Evolutionary conservation across 2,113 vertebrate genomes (phyloP), one percentile per base, ranked within the genome.

Genomic region (Sialia sialis): DNA sequence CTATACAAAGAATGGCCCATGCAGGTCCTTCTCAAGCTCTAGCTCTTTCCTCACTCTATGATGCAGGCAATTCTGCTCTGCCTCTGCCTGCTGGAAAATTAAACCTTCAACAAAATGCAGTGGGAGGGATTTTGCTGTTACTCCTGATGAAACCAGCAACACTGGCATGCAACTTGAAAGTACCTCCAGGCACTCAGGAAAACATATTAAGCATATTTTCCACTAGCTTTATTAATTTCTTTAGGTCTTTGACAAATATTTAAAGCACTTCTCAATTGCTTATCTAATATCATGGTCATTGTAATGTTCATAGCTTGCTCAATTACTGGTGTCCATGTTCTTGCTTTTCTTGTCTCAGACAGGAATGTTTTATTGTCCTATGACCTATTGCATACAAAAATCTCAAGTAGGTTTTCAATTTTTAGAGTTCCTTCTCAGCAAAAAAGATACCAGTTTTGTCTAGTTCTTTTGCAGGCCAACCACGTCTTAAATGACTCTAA

Each of bases 41-140:
- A 49, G 23, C 19, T 27, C 68, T 74, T 1, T 0, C 56, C 56
- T 73, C 5, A 0, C 22, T 63, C 49, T 63, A 30, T 1, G 1
- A 27, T 6, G 1, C 16, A 52, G 16, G 25, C 2, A 0, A 14
- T 77, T 84, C 66, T 84, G 41, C 17, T 78, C 48, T 79, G 51
- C 21, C 27, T 91, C 77, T 70, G 15, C 32, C 34, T 30, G 34
- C 43, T 63, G 54, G 23, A 74, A 86, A 89, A 84, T 2, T 52
- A 29, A 75, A 76, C 36, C 32, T 73, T 67, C 30, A 86, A 16
- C 39, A 80, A 81, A 54, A 39, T 14, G 12, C 11, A 26, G 36
- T 11, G 13, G 17, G 6, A 43, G 54, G 32, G 56, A 58, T 68
- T 87, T 92, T 86, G 49, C 62, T 82, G 32, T 80, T 68, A 51